Evolutionary conservation across 2,888 invertebrate genomes (phyloP).

Genomic region (Trypoxylon attenuatum): DNA sequence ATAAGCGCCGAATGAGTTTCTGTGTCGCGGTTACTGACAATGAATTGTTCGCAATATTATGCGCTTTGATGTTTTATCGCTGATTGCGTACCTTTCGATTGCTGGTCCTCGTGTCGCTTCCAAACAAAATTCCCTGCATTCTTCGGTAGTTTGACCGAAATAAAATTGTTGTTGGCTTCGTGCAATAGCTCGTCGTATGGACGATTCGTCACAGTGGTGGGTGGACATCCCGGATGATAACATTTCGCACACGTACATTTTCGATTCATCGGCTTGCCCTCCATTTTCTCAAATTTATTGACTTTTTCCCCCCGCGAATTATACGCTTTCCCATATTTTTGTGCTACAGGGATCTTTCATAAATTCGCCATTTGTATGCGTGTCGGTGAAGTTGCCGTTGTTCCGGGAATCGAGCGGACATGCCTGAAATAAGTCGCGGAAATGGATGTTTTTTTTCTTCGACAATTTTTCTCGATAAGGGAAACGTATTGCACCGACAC

Average conservation of each 20-base stretch:
- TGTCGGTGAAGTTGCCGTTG: background rate
- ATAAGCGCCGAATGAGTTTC: too few relatives aligned
- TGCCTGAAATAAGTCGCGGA: too few relatives aligned
- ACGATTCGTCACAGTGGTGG: conserved; percentile 2
- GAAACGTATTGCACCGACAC: too few relatives aligned
- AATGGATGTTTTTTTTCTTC: too few relatives aligned
- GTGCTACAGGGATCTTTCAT: background rate
- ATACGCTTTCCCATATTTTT: background rate
- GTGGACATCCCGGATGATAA: conserved; percentile 23
- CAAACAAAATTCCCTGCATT: conserved; percentile 13
- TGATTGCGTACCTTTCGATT: background rate
- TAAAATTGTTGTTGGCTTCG: conserved; percentile 48
- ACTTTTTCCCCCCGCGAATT: background rate
- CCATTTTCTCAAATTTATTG: background rate
- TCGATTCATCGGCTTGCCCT: conserved; percentile 11
- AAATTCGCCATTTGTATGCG: background rate
- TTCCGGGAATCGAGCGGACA: too few relatives aligned
- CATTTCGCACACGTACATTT: conserved; percentile 27
- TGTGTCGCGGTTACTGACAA: too few relatives aligned
- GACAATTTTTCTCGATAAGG: too few relatives aligned
- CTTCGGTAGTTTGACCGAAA: conserved; percentile 59
- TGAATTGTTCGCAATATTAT: conserved; percentile 30
- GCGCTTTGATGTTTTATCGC: conserved; percentile 7
- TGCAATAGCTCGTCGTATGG: conserved; percentile 55
- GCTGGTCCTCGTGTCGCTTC: too few relatives aligned